Percentiles rank a stretch among this genome's conserved stretches.
These are phyloP conservation scores for Polymixis flavicincta DNA, from an alignment of 2,888 invertebrate species.

Conservation along the genomic window DNA sequence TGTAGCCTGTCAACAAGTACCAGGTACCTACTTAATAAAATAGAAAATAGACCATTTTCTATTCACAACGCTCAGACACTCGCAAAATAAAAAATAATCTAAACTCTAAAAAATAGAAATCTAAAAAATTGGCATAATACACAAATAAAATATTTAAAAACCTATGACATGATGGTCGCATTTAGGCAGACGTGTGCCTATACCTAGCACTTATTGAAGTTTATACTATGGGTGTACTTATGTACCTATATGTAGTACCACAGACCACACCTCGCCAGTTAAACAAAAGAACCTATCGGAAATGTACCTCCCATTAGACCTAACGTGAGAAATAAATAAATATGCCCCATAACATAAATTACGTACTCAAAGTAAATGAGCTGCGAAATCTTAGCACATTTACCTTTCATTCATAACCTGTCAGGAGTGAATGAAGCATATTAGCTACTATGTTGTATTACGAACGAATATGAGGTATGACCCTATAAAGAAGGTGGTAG, in stretches of 20 bases:
- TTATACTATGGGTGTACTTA: background rate
- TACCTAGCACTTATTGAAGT: background rate
- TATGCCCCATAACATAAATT: slow-evolving; percentile 29
- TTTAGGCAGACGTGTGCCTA: background rate
- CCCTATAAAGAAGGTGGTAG: slow-evolving; percentile 37
- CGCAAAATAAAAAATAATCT: too few relatives aligned
- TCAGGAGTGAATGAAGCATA: slow-evolving; percentile 59
- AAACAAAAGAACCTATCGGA: slow-evolving; percentile 7
- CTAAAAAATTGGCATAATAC: too few relatives aligned
- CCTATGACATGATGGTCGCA: too few relatives aligned
- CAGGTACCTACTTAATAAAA: too few relatives aligned
- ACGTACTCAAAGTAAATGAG: slow-evolving; percentile 45
- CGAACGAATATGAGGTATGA: slow-evolving; percentile 45
- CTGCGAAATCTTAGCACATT: slow-evolving; percentile 45
- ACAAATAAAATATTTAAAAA: too few relatives aligned
- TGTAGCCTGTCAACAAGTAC: too few relatives aligned
- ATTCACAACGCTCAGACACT: too few relatives aligned
- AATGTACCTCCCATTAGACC: slow-evolving; percentile 20
- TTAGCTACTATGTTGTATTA: slow-evolving; percentile 48
- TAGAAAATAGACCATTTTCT: too few relatives aligned
- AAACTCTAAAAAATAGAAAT: too few relatives aligned
- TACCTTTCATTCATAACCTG: slow-evolving; percentile 46
- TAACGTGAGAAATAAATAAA: slow-evolving; percentile 41
- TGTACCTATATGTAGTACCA: background rate
- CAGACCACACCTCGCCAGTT: background rate